These are phyloP conservation scores for Leptestheria dahalacensis DNA, from an alignment of 1,140 invertebrate genomes.

Conservation along the genomic window DNA sequence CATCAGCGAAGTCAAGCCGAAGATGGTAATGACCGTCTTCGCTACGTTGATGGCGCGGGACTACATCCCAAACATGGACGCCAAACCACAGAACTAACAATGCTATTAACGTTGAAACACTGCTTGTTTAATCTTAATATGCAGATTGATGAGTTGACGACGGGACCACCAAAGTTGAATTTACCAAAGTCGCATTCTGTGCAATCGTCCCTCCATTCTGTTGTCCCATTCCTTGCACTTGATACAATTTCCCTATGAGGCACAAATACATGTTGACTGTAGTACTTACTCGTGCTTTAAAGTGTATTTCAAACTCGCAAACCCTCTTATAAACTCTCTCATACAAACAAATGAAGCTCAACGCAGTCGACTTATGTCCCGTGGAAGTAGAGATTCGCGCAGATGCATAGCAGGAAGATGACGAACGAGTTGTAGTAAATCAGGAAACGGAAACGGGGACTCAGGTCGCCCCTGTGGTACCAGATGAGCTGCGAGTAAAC, in stretches of 20 bases:
- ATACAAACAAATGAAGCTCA: too few species aligned
- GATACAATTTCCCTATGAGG: neutral
- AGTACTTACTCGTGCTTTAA: neutral
- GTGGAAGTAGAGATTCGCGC: neutral
- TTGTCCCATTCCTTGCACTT: neutral
- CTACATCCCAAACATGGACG: slow-evolving; percentile 75
- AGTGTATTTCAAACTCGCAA: too few species aligned
- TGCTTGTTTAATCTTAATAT: too few species aligned
- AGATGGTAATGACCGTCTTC: slow-evolving; percentile 99
- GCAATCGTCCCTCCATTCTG: neutral
- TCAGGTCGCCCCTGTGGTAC: neutral
- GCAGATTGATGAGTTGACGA: too few species aligned
- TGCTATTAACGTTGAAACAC: too few species aligned
- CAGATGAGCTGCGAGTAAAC: neutral
- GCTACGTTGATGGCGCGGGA: slow-evolving; percentile 95
- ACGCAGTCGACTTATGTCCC: neutral
- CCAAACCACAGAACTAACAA: neutral
- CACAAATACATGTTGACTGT: neutral
- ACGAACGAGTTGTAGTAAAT: neutral
- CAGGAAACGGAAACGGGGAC: neutral
- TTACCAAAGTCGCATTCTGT: too few species aligned
- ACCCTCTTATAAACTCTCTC: too few species aligned
- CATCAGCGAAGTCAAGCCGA: slow-evolving; percentile 92
- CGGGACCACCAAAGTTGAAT: too few species aligned
- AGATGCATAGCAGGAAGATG: neutral